Base-by-base conservation (phyloP, 2,888 invertebrate species). In the Ectemnius continuus region DNA sequence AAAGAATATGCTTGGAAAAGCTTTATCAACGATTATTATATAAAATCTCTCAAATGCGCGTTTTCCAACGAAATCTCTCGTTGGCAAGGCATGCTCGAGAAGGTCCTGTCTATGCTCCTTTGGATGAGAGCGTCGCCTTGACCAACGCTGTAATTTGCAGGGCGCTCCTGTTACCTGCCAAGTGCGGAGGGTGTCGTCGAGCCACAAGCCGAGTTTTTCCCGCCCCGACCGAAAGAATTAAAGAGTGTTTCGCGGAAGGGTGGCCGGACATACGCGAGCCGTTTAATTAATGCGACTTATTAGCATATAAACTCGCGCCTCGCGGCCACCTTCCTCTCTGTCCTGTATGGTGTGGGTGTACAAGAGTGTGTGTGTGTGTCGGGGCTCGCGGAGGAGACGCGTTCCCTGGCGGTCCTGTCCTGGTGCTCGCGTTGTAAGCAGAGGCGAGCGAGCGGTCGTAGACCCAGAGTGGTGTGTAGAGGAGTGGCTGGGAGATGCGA, bases 221-320 rank as follows among this genome's bases (percentile, higher is more conserved):
- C 48, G 13, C 67, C 57, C 67, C 65, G 26, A 71, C 26, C 47
- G 70, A 61, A 80, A 71, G 77, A 79, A 76, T 78, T 76, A 72
- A 75, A 81, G 76, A 65, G 69, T 48, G 60, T 23, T 23, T 63
- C 72, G 36, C 66, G 70, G 81, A 70, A 71, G 70, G 67, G 77
- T 76, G 75, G 75, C 75, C 71, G 70, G 75, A 78, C 81, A 74
- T 74, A 78, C 82, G 84, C 80, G 79, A 71, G 77, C 79, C 84
- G 80, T 86, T 87, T 86, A 87, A 87, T 87, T 87, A 86, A 86
- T 86, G 85, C 84, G 76, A 74, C 79, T 81, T 83, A 87, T 87
- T 87, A 86, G 85, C 86, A 87, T 87, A 84, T 81, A 87, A 86
- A 87, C 84, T 85, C 85, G 81, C 78, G 81, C 81, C 81, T 80